These are phyloP conservation scores for Yponomeuta sedellus DNA, from an alignment of 2,888 invertebrate genomes.

Conservation along the genomic window DNA sequence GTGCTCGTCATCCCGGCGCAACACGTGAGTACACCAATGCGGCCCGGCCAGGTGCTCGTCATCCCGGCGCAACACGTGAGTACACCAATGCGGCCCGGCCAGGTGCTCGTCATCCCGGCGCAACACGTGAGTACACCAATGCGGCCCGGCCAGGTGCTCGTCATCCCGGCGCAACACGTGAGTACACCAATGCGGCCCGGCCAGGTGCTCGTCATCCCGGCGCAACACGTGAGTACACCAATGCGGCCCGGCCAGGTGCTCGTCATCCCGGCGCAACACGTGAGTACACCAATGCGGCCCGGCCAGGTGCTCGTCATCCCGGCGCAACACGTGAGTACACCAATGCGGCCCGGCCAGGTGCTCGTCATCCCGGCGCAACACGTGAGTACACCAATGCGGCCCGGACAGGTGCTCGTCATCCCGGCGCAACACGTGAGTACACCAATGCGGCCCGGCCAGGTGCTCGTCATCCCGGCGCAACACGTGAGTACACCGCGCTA, in stretches of 20 bases:
- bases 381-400: no score
- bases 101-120: conserved; percentile 86
- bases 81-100: conserved; percentile 79
- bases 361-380: not conserved
- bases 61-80: conserved; percentile 83
- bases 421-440: not conserved
- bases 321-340: not conserved
- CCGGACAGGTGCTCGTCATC: not conserved
- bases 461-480: not conserved
- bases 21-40: conserved; percentile 65
- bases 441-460: not conserved
- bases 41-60: conserved; percentile 85
- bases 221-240: not conserved
- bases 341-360: not conserved
- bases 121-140: conserved; percentile 64
- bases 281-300: not conserved
- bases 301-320: not conserved
- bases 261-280: not conserved
- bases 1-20: conserved; percentile 87
- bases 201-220: not conserved
- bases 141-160: not conserved
- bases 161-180: not conserved
- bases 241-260: not conserved
- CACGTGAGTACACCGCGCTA: no score
- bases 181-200: not conserved